phyloP scores from a whole-genome alignment of 1,140 invertebrate species.

The Aleiodes sp. region DNA sequence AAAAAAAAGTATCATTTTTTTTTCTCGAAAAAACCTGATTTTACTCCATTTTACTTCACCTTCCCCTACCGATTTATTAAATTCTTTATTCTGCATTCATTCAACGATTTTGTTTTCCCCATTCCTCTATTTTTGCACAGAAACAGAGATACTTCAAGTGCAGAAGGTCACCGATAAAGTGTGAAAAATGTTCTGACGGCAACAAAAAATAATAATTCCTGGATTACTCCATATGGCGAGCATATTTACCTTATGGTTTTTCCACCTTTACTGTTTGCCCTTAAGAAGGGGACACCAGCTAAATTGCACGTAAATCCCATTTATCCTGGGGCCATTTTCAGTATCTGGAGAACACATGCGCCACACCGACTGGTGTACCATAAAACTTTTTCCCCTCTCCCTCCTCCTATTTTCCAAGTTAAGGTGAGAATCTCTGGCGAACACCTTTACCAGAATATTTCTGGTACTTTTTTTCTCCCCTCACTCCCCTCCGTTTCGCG shows the following conservation, averaged over 20 bases:
- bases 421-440: constrained; percentile 3
- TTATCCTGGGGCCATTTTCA: constrained; percentile 10
- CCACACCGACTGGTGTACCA: constrained; percentile 6
- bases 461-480: neutral
- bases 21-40: no score
- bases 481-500: neutral
- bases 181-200: no score
- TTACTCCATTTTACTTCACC: no score
- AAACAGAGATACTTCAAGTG: no score
- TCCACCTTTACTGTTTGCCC: neutral
- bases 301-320: constrained; percentile 17
- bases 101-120: no score
- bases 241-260: constrained; percentile 1
- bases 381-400: no score
- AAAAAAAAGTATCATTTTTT: no score
- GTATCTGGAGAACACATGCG: constrained; percentile 13
- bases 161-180: no score
- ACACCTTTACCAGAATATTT: constrained; percentile 1
- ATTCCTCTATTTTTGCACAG: no score
- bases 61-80: no score
- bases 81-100: no score
- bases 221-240: neutral
- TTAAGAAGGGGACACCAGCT: constrained; percentile 8
- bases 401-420: neutral
- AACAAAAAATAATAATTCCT: no score